Base-by-base conservation (phyloP, 1,140 invertebrate genomes). In the Oncopeltus fasciatus region DNA sequence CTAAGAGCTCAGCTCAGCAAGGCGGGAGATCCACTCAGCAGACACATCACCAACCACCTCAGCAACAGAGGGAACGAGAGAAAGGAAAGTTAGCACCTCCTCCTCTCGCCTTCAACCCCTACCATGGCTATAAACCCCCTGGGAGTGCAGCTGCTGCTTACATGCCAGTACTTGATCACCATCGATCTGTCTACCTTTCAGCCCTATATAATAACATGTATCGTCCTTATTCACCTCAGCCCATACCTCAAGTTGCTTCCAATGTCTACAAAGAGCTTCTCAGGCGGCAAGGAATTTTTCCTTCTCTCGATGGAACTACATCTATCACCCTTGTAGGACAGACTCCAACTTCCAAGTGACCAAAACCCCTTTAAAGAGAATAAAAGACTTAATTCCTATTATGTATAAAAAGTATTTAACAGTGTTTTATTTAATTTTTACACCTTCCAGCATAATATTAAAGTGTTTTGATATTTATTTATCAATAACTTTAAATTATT, bases 251-350 rank as follows among this genome's bases (percentile, higher is more conserved):
- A n/a, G 66, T 69, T 11, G n/a, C n/a, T n/a, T n/a, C n/a, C n/a
- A 21, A 72, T 74, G 68, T 76, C n/a, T 77, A 76, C 64, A 74
- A 72, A 46, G 74, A 76, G 57, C 63, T 76, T 1, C 44, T 68
- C n/a, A 29, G 60, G 20, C 27, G 61, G 16, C 68, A 67, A 38
- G 51, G 46, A 14, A 62, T 60, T 16, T 68, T 68, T 28, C 66
- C 67, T 12, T 43, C 68, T 9, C 56, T 68, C 8, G 68, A 69
- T 44, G 67, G 67, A 3, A 64, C 62, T 14, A 69, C 68, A 18
- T 69, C 68, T 53, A 69, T 69, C 43, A 66, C 68, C 5, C 66
- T 68, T 12, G 68, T 69, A 24, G 64, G 64, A 14, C 61, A 61
- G 24, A 67, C 65, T 1, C 68, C 67, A 2, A 64, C 67, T 5